Evolutionary conservation across 2,797 vertebrate species (phyloP).

Genomic region (Alcedo atthis): DNA sequence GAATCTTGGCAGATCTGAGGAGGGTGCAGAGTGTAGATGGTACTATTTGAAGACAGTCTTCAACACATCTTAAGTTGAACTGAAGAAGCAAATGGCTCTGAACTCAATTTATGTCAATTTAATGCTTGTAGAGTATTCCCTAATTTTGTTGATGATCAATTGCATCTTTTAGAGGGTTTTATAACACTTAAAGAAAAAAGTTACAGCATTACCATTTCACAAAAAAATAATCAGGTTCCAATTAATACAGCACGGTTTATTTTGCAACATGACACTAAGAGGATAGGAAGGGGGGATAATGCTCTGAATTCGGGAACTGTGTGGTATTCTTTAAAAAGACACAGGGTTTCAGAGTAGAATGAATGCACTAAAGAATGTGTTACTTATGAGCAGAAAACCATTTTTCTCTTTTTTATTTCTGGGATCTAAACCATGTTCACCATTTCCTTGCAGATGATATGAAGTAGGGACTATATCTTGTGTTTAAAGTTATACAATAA

Average conservation of each 20-base stretch:
- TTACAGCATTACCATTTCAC: not conserved
- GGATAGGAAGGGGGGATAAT: not conserved
- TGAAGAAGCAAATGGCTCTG: not conserved
- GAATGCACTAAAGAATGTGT: slow-evolving; percentile 12
- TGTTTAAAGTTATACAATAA: slow-evolving; percentile 18
- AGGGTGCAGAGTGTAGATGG: not conserved
- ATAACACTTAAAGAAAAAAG: not conserved
- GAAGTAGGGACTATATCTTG: not conserved
- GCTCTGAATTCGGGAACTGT: not conserved
- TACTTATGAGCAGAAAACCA: not conserved
- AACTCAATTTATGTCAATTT: slow-evolving; percentile 13
- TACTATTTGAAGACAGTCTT: not conserved
- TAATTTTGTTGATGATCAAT: not conserved
- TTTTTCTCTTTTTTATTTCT: slow-evolving; percentile 23
- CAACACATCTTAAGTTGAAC: not conserved
- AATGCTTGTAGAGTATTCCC: slow-evolving; percentile 10
- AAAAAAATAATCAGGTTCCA: not conserved
- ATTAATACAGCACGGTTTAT: not conserved
- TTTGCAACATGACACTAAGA: not conserved
- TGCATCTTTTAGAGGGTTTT: slow-evolving; percentile 30
- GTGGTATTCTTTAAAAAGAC: not conserved
- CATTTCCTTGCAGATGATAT: not conserved
- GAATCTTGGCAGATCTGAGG: slow-evolving; percentile 15
- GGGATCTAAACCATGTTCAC: not conserved
- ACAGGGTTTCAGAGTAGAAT: not conserved